Percentiles rank a stretch among this genome's conserved stretches.
Conservation (phyloP, 2,888 invertebrate species). For the Prenolepis imparis region DNA sequence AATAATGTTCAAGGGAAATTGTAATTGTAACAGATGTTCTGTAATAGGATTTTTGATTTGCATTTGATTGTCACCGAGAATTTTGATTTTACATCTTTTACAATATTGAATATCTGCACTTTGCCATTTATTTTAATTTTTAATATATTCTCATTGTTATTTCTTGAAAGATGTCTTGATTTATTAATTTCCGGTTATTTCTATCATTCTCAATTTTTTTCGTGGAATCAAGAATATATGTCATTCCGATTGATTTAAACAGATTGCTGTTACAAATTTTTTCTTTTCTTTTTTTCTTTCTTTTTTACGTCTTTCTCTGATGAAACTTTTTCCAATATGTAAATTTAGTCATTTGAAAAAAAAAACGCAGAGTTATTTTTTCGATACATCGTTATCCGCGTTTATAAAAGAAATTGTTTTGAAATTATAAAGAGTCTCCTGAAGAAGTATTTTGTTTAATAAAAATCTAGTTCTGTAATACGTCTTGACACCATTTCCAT, state of each 20-base stretch:
- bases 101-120: too few relatives aligned
- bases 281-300: neutral
- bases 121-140: too few relatives aligned
- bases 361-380: neutral
- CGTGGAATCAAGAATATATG: neutral
- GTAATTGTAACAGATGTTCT: too few relatives aligned
- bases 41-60: too few relatives aligned
- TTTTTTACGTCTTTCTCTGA: neutral
- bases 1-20: too few relatives aligned
- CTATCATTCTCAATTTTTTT: neutral
- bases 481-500: conserved; percentile 19
- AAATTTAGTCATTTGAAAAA: neutral
- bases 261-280: neutral
- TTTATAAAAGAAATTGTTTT: conserved; percentile 8
- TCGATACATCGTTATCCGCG: neutral
- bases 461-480: conserved; percentile 24
- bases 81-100: too few relatives aligned
- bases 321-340: neutral
- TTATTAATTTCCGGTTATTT: too few relatives aligned
- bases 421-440: conserved; percentile 1
- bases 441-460: neutral
- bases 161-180: too few relatives aligned
- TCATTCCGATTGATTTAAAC: neutral
- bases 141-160: too few relatives aligned
- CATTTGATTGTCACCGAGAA: too few relatives aligned